A percentile compares a stretch with the other conserved stretches of the same genome.
phyloP scores from a whole-genome alignment of 2,797 vertebrate genomes.

The Gallirallus australis region DNA sequence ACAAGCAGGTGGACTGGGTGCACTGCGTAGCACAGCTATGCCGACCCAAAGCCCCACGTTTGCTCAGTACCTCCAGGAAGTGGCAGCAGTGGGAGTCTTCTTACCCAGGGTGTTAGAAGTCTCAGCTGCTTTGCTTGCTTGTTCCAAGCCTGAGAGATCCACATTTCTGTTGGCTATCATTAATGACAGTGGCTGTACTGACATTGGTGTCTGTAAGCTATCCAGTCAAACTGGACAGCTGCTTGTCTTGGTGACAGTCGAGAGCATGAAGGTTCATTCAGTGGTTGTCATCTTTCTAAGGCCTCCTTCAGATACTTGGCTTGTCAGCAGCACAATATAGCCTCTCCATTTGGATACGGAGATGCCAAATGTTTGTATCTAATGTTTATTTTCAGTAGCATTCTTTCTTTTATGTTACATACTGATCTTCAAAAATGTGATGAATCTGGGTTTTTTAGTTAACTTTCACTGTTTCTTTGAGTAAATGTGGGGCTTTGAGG shows the following conservation, averaged over 20 bases:
- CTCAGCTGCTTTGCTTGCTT: background rate
- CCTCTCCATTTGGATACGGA: background rate
- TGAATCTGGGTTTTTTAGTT: background rate
- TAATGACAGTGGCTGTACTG: background rate
- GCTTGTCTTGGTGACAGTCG: background rate
- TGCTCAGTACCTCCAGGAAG: rapidly evolving
- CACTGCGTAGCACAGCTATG: rapidly evolving
- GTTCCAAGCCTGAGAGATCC: background rate
- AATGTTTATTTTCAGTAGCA: background rate
- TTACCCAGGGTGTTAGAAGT: background rate
- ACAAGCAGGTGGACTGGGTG: background rate
- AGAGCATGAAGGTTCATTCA: background rate
- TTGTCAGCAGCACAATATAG: background rate
- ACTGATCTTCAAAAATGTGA: background rate
- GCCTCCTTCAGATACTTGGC: background rate
- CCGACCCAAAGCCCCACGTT: rapidly evolving
- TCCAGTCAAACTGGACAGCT: background rate
- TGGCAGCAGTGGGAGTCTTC: background rate
- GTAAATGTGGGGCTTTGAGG: background rate
- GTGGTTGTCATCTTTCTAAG: background rate
- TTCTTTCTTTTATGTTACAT: background rate
- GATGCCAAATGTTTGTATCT: background rate
- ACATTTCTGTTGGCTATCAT: background rate
- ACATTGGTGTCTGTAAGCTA: background rate
- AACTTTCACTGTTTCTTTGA: background rate